These are phyloP conservation scores for Drosophila obscura DNA, from an alignment of 1,140 invertebrate species.

Conservation along the genomic window DNA sequence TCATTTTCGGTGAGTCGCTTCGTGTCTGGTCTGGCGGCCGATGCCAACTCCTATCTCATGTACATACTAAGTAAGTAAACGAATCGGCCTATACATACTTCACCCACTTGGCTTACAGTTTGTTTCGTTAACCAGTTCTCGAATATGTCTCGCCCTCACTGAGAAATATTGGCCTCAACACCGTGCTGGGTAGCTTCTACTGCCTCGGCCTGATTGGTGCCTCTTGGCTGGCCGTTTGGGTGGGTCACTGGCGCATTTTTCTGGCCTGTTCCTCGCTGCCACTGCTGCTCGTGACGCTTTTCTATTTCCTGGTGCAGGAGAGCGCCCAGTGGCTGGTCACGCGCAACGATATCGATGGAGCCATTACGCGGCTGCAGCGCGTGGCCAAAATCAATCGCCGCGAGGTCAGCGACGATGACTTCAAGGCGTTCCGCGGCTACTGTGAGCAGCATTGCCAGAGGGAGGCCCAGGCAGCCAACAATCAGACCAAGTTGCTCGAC, in stretches of 20 bases:
- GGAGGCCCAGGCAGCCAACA: constrained; percentile 60
- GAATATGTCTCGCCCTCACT: constrained; percentile 86
- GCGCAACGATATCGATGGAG: constrained; percentile 85
- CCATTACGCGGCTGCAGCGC: constrained; percentile 84
- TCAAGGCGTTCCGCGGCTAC: constrained; percentile 83
- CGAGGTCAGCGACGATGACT: constrained; percentile 79
- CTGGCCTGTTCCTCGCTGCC: constrained; percentile 85
- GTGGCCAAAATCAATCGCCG: constrained; percentile 86
- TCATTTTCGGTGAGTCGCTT: constrained; percentile 85
- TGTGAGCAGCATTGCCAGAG: constrained; percentile 58
- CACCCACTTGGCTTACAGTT: not conserved
- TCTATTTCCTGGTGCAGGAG: constrained; percentile 85
- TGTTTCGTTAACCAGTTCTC: constrained; percentile 83
- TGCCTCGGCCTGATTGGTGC: constrained; percentile 85
- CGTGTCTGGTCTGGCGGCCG: constrained; percentile 85
- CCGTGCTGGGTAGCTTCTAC: constrained; percentile 86
- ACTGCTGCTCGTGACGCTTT: constrained; percentile 83
- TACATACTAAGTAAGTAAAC: constrained; percentile 85
- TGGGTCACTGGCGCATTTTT: constrained; percentile 85
- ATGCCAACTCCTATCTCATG: constrained; percentile 87
- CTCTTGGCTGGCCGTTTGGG: constrained; percentile 85
- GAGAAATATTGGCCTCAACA: constrained; percentile 85
- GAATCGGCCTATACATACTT: no score
- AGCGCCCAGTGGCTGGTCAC: constrained; percentile 87
- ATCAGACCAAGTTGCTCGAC: constrained; percentile 83